Evolutionary conservation across 2,797 vertebrate genomes (phyloP), one percentile per base, ranked within the genome.

Genomic region (Oreochromis grahami): DNA sequence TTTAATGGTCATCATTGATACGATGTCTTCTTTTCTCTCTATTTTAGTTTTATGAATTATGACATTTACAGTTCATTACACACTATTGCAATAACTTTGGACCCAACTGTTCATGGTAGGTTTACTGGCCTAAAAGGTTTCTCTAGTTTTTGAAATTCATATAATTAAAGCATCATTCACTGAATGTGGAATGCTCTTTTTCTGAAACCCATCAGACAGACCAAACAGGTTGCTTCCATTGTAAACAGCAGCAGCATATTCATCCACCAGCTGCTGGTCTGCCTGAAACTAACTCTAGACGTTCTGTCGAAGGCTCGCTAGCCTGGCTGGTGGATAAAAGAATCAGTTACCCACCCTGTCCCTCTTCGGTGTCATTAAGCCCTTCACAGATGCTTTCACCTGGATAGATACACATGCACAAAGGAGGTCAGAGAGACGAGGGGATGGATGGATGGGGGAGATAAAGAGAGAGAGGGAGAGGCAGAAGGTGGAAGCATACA

Each of bases 371-470:
- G 96, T 94, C 96, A 97, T 94, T 85, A 92, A 94, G 95, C 97
- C 93, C 92, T 91, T 88, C 95, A 96, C 96, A 97, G 97, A 96
- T 95, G 95, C 89, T 96, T 96, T 97, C 97, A 97, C 97, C 97
- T 97, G 97, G 96, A 96, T 95, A 96, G 95, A 96, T 94, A 97
- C 87, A 97, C 96, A 96, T 97, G 96, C 96, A 97, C 94, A 96
- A 85, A 93, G 94, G 70, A 84, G 85, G 94, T 91, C 92, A 96
- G 94, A 96, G 84, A 93, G 89, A 88, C 85, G 77, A 79, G 88
- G 45, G 55, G 85, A 83, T 50, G 74, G 86, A 86, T 84, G 87
- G 79, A 87, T n/a, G 41, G 82, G 82, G 86, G 32, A 52, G 72
- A 79, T 24, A 19, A 48, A 43, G 55, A 68, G 63, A 55, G 77